Conservation (phyloP, 2,888 invertebrate species). For the Eristalis intricaria region DNA sequence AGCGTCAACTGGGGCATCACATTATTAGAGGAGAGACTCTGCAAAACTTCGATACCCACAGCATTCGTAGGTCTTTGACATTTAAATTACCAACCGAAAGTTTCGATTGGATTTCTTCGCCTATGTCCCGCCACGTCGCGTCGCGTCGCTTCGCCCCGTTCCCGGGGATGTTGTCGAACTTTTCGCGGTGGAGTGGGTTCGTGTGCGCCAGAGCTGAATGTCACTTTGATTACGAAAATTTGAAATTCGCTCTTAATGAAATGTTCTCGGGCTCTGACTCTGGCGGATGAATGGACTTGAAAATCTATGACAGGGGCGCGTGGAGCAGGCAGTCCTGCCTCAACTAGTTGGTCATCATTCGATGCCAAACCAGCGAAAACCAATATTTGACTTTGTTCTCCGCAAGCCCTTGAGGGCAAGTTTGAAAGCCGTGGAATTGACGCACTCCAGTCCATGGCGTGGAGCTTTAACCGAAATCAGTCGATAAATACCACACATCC, state of each 20-base stretch:
- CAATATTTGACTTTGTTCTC: background rate
- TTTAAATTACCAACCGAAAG: conserved; percentile 51
- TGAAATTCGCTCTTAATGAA: conserved; percentile 43
- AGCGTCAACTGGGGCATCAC: background rate
- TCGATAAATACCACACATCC: conserved; percentile 35
- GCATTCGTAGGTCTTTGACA: conserved; percentile 43
- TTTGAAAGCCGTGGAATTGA: background rate
- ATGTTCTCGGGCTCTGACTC: background rate
- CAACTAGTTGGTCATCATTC: conserved; percentile 2
- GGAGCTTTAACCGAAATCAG: background rate
- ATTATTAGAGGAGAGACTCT: background rate
- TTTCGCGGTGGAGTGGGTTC: background rate
- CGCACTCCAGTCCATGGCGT: background rate
- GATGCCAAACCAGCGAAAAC: background rate
- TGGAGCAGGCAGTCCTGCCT: background rate
- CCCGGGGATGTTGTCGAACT: background rate
- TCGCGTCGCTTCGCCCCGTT: background rate
- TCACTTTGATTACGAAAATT: conserved; percentile 45
- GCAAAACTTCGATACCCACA: background rate
- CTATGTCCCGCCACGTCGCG: background rate
- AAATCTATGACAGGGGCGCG: background rate
- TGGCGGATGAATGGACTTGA: background rate
- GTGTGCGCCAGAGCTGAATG: conserved; percentile 24
- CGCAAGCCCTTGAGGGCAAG: background rate
- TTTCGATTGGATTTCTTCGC: conserved; percentile 52